Percentiles rank a stretch among this genome's conserved stretches.
Conservation (phyloP, 2,797 vertebrate species). For the Lemur catta region DNA sequence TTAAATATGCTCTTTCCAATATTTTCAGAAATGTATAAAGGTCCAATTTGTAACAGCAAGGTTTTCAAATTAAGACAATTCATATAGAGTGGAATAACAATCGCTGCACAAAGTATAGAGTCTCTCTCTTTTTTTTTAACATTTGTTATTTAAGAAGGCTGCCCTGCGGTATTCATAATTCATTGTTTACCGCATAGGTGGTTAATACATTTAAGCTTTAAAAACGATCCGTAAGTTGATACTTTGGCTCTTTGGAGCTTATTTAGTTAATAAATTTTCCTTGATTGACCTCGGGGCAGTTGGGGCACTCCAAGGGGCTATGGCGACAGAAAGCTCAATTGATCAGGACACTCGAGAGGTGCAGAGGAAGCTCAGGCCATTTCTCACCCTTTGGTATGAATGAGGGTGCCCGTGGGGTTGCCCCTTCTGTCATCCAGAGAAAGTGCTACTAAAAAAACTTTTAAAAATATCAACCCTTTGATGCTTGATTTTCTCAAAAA, state of each 20-base stretch:
- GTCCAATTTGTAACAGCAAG: constrained; percentile 64
- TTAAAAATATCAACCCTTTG: constrained; percentile 66
- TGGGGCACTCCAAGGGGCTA: constrained; percentile 58
- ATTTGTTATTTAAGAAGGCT: constrained; percentile 50
- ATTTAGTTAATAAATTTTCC: constrained; percentile 16
- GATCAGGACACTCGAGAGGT: constrained; percentile 58
- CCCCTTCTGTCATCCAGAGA: constrained; percentile 58
- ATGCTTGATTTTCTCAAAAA: constrained; percentile 76
- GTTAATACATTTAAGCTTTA: constrained; percentile 68
- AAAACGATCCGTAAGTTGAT: constrained; percentile 45
- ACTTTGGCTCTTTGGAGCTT: constrained; percentile 58
- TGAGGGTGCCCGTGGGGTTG: constrained; percentile 37
- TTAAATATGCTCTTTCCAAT: constrained; percentile 45
- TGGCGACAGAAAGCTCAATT: constrained; percentile 46
- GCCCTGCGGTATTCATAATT: constrained; percentile 56
- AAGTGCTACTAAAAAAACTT: constrained; percentile 70
- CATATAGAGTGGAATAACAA: constrained; percentile 1
- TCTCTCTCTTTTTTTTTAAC: background rate
- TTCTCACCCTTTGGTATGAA: constrained; percentile 63
- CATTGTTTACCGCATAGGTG: constrained; percentile 66
- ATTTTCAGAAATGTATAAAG: constrained; percentile 70
- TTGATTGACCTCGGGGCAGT: constrained; percentile 63
- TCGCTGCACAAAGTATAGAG: background rate
- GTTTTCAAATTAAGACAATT: constrained; percentile 70
- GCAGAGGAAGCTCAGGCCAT: constrained; percentile 29